These are phyloP conservation scores for Agriopis aurantiaria DNA, from an alignment of 2,888 invertebrate genomes.

Conservation along the genomic window DNA sequence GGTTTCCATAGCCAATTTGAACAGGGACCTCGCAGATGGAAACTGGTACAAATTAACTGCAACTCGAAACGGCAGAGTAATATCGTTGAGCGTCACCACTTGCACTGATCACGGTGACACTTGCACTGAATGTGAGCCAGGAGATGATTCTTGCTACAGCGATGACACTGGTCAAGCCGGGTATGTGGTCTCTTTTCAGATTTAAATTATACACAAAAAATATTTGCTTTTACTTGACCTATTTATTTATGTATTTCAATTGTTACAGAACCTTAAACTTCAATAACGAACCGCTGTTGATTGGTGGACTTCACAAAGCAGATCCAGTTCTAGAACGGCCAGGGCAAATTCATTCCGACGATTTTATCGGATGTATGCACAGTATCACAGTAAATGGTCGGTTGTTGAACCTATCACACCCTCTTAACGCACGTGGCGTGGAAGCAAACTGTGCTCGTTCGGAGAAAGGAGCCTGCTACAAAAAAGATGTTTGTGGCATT, in stretches of 20 bases:
- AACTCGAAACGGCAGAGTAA: constrained; percentile 95
- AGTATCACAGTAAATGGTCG: constrained; percentile 96
- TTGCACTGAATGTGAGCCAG: constrained; percentile 94
- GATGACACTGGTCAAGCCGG: constrained; percentile 95
- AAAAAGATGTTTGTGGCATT: constrained; percentile 83
- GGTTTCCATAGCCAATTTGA: constrained; percentile 89
- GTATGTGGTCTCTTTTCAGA: constrained; percentile 82
- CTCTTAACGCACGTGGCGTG: constrained; percentile 90
- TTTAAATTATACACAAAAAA: neutral
- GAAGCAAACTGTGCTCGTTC: constrained; percentile 92
- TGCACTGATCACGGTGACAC: constrained; percentile 95
- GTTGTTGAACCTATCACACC: constrained; percentile 92
- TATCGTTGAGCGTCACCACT: constrained; percentile 92
- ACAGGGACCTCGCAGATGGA: constrained; percentile 92
- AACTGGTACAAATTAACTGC: constrained; percentile 97
- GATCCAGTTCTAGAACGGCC: constrained; percentile 95
- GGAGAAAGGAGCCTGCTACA: constrained; percentile 88
- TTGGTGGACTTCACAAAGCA: constrained; percentile 94
- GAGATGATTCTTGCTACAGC: constrained; percentile 93
- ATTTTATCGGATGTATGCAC: constrained; percentile 97
- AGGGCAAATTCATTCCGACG: constrained; percentile 96
- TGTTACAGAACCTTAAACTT: constrained; percentile 94
- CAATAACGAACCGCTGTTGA: constrained; percentile 93
- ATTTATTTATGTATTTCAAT: constrained; percentile 34
- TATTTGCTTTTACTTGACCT: neutral